Evolutionary conservation across 2,888 invertebrate species (phyloP), one percentile per base, ranked within the genome.

Genomic region (Augochlorella aurata): DNA sequence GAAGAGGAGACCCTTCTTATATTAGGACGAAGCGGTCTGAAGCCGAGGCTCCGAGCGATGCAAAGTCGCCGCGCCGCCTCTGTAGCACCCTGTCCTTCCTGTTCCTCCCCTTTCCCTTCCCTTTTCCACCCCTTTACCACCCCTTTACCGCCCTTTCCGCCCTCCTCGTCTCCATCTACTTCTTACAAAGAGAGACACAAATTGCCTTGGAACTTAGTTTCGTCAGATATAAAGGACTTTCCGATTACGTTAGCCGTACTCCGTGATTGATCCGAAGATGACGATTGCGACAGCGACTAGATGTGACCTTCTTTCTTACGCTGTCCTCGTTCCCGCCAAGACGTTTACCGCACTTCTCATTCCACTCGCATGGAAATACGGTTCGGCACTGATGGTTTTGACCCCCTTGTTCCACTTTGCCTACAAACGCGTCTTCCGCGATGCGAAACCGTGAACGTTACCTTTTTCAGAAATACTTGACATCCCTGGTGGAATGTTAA

Each of bases 191-290:
- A 92, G 90, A 92, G 91, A 92, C 91, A 90, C 92, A 92, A 93
- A 93, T 93, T 93, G 93, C 91, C 92, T 93, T 83, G 91, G 88
- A 93, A 93, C 92, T 93, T 91, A 93, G 93, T 93, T 93, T 93
- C 89, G 90, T 83, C 85, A 90, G 91, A 92, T 92, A 92, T 92
- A 92, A 92, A 91, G 91, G 93, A 93, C 92, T 93, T 92, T 92
- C 88, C 91, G 91, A 93, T 93, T 93, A 91, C 92, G 91, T 92
- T 93, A 92, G 90, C 89, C 84, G 85, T 87, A 89, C 89, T 89
- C 86, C 89, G 89, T 90, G 92, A 92, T 92, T 92, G 92, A 92
- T 92, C 90, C 86, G 87, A 63, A 88, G 89, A 92, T 90, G 91
- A 92, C 91, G 90, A 91, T 90, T 90, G 89, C 85, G 81, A 87